phyloP scores from a whole-genome alignment of 2,797 vertebrate species.

The Notamacropus eugenii region DNA sequence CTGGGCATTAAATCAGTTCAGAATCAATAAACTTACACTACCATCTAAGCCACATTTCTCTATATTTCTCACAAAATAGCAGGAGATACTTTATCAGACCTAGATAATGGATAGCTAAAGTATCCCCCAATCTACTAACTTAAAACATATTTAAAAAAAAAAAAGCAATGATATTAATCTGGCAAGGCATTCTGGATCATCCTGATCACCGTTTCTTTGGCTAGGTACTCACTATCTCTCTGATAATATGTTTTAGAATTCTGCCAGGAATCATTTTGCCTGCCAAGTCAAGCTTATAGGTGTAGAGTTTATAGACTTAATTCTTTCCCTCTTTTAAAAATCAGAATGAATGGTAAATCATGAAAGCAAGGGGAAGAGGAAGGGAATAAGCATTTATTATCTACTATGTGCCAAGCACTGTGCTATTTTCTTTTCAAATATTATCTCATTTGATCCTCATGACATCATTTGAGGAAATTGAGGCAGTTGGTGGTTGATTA shows the following conservation, averaged over 20 bases:
- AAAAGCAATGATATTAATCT: background rate
- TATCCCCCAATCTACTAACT: background rate
- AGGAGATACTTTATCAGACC: background rate
- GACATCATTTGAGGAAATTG: background rate
- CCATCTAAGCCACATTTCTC: background rate
- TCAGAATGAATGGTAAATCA: background rate
- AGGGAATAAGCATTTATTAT: background rate
- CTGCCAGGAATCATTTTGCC: background rate
- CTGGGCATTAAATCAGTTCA: background rate
- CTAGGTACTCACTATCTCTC: background rate
- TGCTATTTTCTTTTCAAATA: background rate
- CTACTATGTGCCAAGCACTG: background rate
- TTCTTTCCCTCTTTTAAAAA: background rate
- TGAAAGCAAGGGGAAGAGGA: background rate
- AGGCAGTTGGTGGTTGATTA: background rate
- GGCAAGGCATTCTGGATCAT: background rate
- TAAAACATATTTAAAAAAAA: background rate
- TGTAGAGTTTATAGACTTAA: background rate
- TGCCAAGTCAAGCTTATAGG: background rate
- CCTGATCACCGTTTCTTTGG: background rate
- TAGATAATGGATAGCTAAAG: background rate
- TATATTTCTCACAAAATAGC: background rate
- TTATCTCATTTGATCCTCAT: background rate
- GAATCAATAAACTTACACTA: background rate
- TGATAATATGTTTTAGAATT: background rate